Conservation (phyloP, 2,888 invertebrate species). For the Hedychridium roseum region DNA sequence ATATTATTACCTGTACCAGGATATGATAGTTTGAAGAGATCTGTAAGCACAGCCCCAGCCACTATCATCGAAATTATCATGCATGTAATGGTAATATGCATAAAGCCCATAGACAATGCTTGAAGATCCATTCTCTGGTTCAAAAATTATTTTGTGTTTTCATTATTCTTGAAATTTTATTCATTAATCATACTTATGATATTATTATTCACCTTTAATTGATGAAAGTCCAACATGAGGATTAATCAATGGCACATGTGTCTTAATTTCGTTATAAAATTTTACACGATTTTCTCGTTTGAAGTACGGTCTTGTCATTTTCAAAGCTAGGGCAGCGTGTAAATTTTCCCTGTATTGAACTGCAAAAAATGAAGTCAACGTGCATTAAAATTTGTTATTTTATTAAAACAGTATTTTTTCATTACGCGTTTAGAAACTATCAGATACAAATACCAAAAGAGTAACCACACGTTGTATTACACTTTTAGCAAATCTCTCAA, state of each 20-base stretch:
- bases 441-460: no score
- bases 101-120: constrained; percentile 84
- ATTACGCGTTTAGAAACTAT: constrained; percentile 1
- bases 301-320: constrained; percentile 76
- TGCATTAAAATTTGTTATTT: not conserved
- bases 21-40: constrained; percentile 94
- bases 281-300: constrained; percentile 74
- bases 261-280: constrained; percentile 65
- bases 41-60: constrained; percentile 99
- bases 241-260: constrained; percentile 70
- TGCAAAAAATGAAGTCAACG: constrained; percentile 55
- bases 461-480: no score
- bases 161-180: no score
- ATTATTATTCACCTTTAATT: constrained; percentile 37
- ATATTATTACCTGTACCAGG: constrained; percentile 82
- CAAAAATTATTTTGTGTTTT: no score
- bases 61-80: constrained; percentile 91
- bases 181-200: constrained; percentile 11
- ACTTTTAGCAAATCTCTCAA: no score
- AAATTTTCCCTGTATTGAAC: constrained; percentile 73
- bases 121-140: constrained; percentile 64
- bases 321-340: constrained; percentile 77
- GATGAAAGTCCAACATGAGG: constrained; percentile 73
- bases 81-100: constrained; percentile 96
- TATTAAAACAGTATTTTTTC: not conserved